These are phyloP conservation scores for Thomomys bottae DNA, from an alignment of 2,113 vertebrate genomes.

Conservation along the genomic window DNA sequence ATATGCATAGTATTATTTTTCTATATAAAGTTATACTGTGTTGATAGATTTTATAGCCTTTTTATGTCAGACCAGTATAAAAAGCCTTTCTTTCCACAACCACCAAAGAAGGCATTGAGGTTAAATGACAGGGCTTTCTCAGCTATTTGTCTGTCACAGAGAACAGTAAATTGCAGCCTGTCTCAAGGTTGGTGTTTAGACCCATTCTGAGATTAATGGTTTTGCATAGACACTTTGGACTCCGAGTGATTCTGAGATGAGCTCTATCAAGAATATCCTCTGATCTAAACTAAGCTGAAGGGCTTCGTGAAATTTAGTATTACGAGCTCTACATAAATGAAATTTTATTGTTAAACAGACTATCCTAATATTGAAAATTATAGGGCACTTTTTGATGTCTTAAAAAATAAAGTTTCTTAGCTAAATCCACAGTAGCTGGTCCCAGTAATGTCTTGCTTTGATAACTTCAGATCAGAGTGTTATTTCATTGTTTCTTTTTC, in stretches of 20 bases:
- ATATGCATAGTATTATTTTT: slow-evolving; percentile 74
- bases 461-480: slow-evolving; percentile 53
- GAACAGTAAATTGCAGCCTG: slow-evolving; percentile 86
- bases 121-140: slow-evolving; percentile 83
- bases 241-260: slow-evolving; percentile 83
- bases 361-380: slow-evolving; percentile 65
- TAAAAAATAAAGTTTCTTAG: slow-evolving; percentile 43
- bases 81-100: slow-evolving; percentile 77
- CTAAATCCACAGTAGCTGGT: slow-evolving; percentile 54
- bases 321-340: slow-evolving; percentile 48
- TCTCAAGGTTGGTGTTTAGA: slow-evolving; percentile 86
- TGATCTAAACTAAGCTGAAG: slow-evolving; percentile 73
- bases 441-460: slow-evolving; percentile 35
- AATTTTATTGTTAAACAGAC: slow-evolving; percentile 57
- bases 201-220: slow-evolving; percentile 88
- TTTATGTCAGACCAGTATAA: slow-evolving; percentile 77
- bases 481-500: slow-evolving; percentile 60
- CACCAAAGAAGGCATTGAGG: slow-evolving; percentile 81
- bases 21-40: slow-evolving; percentile 79
- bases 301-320: slow-evolving; percentile 62
- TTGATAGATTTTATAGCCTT: slow-evolving; percentile 82
- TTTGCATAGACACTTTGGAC: slow-evolving; percentile 87
- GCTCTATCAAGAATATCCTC: slow-evolving; percentile 81
- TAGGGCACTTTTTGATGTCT: slow-evolving; percentile 2
- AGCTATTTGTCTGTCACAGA: slow-evolving; percentile 85